phyloP scores from a whole-genome alignment of 2,113 vertebrate genomes.

The Zapornia atra region DNA sequence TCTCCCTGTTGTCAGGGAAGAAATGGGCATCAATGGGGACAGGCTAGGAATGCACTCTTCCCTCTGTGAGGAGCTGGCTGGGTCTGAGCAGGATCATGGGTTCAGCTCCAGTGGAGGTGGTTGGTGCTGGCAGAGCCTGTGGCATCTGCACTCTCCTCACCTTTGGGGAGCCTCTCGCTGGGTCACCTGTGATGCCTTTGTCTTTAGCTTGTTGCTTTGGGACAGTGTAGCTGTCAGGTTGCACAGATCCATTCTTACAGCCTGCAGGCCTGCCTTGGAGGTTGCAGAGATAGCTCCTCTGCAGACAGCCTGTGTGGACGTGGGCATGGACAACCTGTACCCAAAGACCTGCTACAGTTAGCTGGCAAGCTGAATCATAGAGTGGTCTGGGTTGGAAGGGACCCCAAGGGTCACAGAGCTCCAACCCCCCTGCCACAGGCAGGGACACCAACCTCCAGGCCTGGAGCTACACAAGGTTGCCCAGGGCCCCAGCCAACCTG shows the following conservation, averaged over 20 bases:
- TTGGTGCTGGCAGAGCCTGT: background rate
- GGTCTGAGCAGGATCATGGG: fast-evolving
- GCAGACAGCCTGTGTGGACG: no score
- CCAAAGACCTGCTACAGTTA: background rate
- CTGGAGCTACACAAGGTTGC: no score
- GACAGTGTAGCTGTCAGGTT: fast-evolving
- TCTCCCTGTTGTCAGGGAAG: background rate
- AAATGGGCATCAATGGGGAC: background rate
- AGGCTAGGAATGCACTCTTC: background rate
- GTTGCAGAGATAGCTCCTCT: background rate
- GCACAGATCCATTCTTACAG: background rate
- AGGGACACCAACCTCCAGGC: no score
- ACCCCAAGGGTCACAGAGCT: no score
- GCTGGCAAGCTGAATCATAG: background rate
- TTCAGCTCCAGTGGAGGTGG: background rate
- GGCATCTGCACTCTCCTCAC: background rate
- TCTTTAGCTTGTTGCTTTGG: background rate
- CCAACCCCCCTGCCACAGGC: no score
- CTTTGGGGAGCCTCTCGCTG: background rate
- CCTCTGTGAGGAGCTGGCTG: background rate
- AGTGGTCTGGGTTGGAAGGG: no score
- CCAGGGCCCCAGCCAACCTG: no score
- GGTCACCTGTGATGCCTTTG: background rate
- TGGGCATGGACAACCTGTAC: no score
- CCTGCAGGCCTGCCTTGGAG: background rate